phyloP scores from a whole-genome alignment of 2,797 vertebrate genomes.

The Odontamblyopus rebecca region DNA sequence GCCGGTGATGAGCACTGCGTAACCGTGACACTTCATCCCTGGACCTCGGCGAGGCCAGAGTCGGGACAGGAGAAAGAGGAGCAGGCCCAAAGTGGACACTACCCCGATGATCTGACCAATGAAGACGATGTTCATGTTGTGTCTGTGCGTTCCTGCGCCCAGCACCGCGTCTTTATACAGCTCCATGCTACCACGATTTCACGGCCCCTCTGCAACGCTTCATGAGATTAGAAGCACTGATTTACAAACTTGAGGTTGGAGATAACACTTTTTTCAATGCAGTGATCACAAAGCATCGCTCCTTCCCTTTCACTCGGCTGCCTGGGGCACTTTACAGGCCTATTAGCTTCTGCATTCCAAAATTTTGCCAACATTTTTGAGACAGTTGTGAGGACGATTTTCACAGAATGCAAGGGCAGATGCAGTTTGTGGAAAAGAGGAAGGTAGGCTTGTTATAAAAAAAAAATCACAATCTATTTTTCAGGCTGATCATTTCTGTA shows the following conservation, averaged over 20 bases:
- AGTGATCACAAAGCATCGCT: not conserved
- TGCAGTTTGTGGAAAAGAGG: not conserved
- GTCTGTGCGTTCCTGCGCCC: not conserved
- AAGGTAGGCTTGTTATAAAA: no score
- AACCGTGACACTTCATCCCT: not conserved
- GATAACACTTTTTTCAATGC: not conserved
- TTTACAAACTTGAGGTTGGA: not conserved
- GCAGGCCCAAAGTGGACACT: not conserved
- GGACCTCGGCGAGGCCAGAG: constrained; percentile 11
- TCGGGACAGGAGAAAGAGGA: constrained; percentile 31
- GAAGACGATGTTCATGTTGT: constrained; percentile 26
- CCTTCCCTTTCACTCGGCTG: not conserved
- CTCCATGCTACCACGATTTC: not conserved
- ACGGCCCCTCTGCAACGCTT: not conserved
- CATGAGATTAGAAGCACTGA: not conserved
- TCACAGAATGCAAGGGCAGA: not conserved
- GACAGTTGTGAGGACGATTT: not conserved
- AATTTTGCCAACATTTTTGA: not conserved
- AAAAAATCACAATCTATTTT: no score
- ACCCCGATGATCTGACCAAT: constrained; percentile 29
- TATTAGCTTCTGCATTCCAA: not conserved
- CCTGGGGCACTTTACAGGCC: not conserved
- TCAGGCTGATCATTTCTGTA: no score
- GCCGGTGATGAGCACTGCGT: constrained; percentile 57
- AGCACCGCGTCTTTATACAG: not conserved